Base-by-base conservation (phyloP, 2,888 invertebrate species). In the Ametastegia equiseti region DNA sequence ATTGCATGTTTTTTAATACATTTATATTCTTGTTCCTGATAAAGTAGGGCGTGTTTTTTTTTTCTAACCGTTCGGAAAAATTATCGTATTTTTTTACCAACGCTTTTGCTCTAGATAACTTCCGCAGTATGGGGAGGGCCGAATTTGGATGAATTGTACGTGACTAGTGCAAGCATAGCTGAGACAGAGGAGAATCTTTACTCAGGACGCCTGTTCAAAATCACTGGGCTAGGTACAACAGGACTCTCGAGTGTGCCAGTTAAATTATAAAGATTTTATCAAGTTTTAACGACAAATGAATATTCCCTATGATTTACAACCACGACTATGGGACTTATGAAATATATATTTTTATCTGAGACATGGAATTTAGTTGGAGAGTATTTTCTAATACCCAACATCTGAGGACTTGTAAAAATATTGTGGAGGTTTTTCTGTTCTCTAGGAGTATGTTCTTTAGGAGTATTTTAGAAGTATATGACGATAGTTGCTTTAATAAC, bases 211-310 rank as follows among this genome's bases (percentile, higher is more conserved):
- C 19, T 75, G 42, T 81, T 81, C 6, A 81, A 81, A 77, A 33
- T 81, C 54, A 81, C 81, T 1, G 75, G 73, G n/a, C 45, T 81
- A 1, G 81, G 65, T 33, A 75, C 47, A 23, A 60, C 81, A 77
- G 81, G 81, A 57, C 42, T 33, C 47, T 77, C 81, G 6, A 33
- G 75, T 45, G 73, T 73, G 42, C 54, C 73, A 33, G 50, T 50
- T 1, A 50, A 33, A 36, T 73, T 73, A 33, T 73, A 19, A 54
- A 27, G 30, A 69, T 45, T 15, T 15, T 19, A 23, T 13, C 13
- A 7, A 42, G 45, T 19, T 15, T 15, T 30, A 42, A 9, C n/a
- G 65, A 11, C 19, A 3, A 39, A 69, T 27, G 39, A 69, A 50
- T 50, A 50, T 19, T 7, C 3, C 15, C 50, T 50, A 19, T 47